These are phyloP conservation scores for Colletes latitarsis DNA, from an alignment of 1,140 invertebrate species.

Conservation along the genomic window DNA sequence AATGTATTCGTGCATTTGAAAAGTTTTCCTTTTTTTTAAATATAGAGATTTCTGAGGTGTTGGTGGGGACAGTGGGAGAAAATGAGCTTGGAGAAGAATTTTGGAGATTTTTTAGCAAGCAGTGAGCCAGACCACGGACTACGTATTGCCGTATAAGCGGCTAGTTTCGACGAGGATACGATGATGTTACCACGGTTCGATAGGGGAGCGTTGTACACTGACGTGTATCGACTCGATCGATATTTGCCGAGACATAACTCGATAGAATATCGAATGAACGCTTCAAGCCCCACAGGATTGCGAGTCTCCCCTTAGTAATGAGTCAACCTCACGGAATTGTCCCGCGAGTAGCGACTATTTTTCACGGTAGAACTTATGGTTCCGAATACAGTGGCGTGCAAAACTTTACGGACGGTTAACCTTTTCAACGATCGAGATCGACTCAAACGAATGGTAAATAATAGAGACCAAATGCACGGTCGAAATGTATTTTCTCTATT, in stretches of 20 bases:
- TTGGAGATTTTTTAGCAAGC: conserved; percentile 51
- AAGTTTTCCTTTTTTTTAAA: too few species aligned
- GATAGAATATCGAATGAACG: conserved; percentile 66
- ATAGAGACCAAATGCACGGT: too few species aligned
- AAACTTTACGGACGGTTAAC: too few species aligned
- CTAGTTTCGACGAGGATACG: conserved; percentile 32
- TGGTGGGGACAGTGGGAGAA: conserved; percentile 43
- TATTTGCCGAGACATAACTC: conserved; percentile 69
- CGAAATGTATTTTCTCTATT: too few species aligned
- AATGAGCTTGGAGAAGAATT: conserved; percentile 49
- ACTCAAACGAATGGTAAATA: too few species aligned
- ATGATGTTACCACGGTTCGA: conserved; percentile 51
- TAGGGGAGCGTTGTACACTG: conserved; percentile 35
- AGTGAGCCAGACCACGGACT: conserved; percentile 3
- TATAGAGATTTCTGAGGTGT: conserved; percentile 5
- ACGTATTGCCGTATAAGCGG: background rate
- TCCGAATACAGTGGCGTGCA: background rate
- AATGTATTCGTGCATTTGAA: too few species aligned
- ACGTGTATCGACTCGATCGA: conserved; percentile 62
- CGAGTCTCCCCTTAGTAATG: conserved; percentile 44
- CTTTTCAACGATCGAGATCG: too few species aligned
- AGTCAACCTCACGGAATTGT: conserved; percentile 45
- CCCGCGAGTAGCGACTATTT: conserved; percentile 6
- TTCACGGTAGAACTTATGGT: background rate
- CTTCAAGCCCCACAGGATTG: conserved; percentile 28